Base-by-base conservation (phyloP, 2,888 invertebrate genomes). In the Tridacna gigas region DNA sequence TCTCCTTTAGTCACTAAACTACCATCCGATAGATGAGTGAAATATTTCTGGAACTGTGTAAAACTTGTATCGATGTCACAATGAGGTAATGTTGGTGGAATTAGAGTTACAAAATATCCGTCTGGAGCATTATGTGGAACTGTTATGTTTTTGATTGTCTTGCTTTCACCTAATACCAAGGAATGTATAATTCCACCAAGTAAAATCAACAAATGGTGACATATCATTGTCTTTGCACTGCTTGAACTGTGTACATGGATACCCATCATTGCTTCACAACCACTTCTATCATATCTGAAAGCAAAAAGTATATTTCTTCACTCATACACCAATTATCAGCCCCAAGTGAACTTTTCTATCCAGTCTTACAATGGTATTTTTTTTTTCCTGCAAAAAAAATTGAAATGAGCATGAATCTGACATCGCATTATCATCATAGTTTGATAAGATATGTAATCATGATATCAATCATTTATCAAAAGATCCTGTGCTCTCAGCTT, bases 1-100 rank as follows among this genome's bases (percentile, higher is more conserved):
- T 84, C 85, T 20, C 77, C 69, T 66, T 77, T 87, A 45, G 90
- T 88, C 56, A 90, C 79, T n/a, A 92, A 63, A 71, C 90, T 88
- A 77, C 91, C 92, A 74, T 88, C 65, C 47, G 78, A 65, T n/a
- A 73, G 69, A 28, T 82, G 69, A 4, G 74, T 56, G 73, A 90
- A 89, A 61, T 84, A 47, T 25, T 79, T 60, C n/a, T 75, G 74
- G 56, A 82, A 60, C 22, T 76, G 60, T 56, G 77, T 28, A 48
- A 77, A 22, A 61, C 47, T 47, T 74, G 78, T 47, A 20, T 79
- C 83, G 26, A 89, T 69, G 66, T 79, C 37, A 73, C 79, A 74
- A 25, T 66, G 74, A 47, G 74, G 76, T 69, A 79, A 77, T 45
- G 65, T 61, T 7, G 76, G 60, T 22, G 83, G 74, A 48, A 89